Conservation (phyloP, 2,113 vertebrate species). For the Osmerus mordax region DNA sequence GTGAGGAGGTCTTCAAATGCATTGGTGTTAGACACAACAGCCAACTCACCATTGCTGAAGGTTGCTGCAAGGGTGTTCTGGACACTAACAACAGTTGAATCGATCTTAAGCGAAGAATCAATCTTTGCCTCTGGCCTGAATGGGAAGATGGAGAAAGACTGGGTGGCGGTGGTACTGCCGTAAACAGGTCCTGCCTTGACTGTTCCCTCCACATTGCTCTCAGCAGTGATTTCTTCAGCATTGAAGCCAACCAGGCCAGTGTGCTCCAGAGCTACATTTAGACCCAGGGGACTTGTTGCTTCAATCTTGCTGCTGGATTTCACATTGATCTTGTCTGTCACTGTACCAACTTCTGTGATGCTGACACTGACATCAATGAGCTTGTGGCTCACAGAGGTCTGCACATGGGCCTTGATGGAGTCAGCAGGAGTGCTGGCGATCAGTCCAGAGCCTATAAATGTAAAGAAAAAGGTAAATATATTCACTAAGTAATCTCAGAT, state of each 20-base stretch:
- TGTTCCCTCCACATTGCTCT: constrained; percentile 66
- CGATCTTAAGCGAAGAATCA: constrained; percentile 74
- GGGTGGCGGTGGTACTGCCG: constrained; percentile 62
- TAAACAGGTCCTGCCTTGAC: constrained; percentile 71
- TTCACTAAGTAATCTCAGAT: not conserved
- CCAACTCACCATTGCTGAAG: constrained; percentile 65
- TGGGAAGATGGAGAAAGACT: constrained; percentile 63
- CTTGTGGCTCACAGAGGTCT: constrained; percentile 77
- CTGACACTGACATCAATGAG: constrained; percentile 77
- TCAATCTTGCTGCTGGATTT: constrained; percentile 71
- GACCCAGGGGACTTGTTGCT: constrained; percentile 75
- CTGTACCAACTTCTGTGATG: constrained; percentile 60
- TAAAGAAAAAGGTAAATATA: constrained; percentile 9
- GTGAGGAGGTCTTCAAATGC: constrained; percentile 73
- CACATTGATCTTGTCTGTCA: constrained; percentile 55
- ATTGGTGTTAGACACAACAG: constrained; percentile 76
- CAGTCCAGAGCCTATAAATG: constrained; percentile 76
- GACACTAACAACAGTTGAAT: constrained; percentile 76
- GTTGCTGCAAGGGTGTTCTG: constrained; percentile 74
- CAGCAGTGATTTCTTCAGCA: constrained; percentile 63
- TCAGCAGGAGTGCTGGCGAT: constrained; percentile 61
- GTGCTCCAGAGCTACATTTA: constrained; percentile 68
- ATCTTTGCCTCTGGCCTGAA: constrained; percentile 65
- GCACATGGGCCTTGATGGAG: constrained; percentile 61
- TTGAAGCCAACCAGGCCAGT: constrained; percentile 60